Base-by-base conservation (phyloP, 2,797 vertebrate genomes). In the Argyrosomus regius region DNA sequence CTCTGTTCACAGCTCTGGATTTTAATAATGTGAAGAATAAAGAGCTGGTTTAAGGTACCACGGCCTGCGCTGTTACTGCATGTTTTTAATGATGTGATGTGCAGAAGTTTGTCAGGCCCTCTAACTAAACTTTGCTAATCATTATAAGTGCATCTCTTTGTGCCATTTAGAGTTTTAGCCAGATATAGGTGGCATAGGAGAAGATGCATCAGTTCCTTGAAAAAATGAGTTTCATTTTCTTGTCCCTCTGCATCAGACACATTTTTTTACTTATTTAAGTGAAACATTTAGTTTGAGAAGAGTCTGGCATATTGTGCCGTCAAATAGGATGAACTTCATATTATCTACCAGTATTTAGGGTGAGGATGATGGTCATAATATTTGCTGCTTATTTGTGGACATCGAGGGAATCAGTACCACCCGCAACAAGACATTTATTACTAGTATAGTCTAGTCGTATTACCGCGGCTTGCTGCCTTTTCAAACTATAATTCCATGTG, bases 1-100 rank as follows among this genome's bases (percentile, higher is more conserved):
- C 31, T 63, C 39, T 65, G 26, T n/a, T 74, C 41, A 56, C 16
- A 61, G 59, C 35, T 24, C 41, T 50, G 49, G 59, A 28, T 79
- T 70, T 57, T 57, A 60, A 77, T 57, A 50, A 48, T 22, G 13
- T 31, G n/a, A 66, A 10, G 46, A 70, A 71, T 43, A 52, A 66
- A 72, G 11, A 60, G 31, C 31, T 59, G 24, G 1, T 60, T 70
- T 43, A 62, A 50, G 45, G 35, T 48, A 64, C 24, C 22, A 43
- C 2, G n/a, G 24, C 53, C 57, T 20, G 10, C 11, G n/a, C 11
- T 18, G 49, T 56, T n/a, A 28, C 20, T 45, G 0, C 17, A 28
- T 26, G 10, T 52, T 65, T 35, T 41, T 53, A 63, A 58, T 63
- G 46, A 62, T 18, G 35, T 35, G 35, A 57, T 24, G 22, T 54